Percentiles rank a stretch among this genome's conserved stretches.
phyloP scores from a whole-genome alignment of 2,888 invertebrate genomes.

The Machimus rusticus region DNA sequence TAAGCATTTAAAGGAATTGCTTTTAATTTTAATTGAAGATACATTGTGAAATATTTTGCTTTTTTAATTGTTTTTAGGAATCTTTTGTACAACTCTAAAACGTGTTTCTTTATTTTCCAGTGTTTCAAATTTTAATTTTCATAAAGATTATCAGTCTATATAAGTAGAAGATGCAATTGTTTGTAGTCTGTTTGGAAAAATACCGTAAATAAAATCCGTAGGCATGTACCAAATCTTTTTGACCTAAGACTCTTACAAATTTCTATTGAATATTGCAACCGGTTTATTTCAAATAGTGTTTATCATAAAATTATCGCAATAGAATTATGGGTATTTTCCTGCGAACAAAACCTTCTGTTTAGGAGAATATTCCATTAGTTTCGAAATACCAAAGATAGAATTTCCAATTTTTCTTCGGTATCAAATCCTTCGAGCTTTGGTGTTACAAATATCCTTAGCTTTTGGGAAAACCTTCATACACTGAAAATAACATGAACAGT shows the following conservation, averaged over 20 bases:
- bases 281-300: background rate
- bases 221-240: background rate
- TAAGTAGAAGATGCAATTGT: too few species aligned
- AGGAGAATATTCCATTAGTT: background rate
- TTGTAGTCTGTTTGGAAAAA: too few species aligned
- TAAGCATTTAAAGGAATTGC: too few species aligned
- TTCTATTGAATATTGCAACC: background rate
- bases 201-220: too few species aligned
- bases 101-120: too few species aligned
- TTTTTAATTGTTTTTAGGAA: background rate
- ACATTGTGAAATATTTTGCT: background rate
- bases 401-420: background rate
- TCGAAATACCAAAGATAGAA: background rate
- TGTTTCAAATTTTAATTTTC: too few species aligned
- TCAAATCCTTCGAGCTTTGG: background rate
- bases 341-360: background rate
- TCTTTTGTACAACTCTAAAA: too few species aligned
- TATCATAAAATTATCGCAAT: background rate
- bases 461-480: background rate
- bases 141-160: too few species aligned
- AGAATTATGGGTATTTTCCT: background rate
- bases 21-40: background rate
- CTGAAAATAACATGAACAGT: background rate
- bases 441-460: background rate
- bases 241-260: background rate